Base-by-base conservation (phyloP, 1,140 invertebrate genomes). In the Dolichoris vasculosae region DNA sequence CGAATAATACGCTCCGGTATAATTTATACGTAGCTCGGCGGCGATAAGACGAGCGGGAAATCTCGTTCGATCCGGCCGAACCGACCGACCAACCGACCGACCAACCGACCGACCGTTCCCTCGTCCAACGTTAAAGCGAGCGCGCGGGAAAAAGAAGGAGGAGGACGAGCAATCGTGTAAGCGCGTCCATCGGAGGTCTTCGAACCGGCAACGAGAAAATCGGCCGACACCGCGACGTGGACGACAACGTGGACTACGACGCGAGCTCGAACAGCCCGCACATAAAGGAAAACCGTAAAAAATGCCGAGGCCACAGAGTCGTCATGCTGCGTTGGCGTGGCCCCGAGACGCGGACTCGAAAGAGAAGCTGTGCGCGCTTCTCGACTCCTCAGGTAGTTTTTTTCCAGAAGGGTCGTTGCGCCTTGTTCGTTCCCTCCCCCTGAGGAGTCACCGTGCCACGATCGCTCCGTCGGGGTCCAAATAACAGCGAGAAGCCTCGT, bases 331-430 rank as follows among this genome's bases (percentile, higher is more conserved):
- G 59, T 64, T 7, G 63, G n/a, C 15, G 63, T 67, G 2, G 59
- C 11, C 15, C 20, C 55, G 23, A 26, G 55, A 26, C 20, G 13
- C 0, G 35, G 20, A 30, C 26, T 26, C 40, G 43, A 46, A 43
- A 26, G 38, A 13, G 51, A 40, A 35, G 32, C 0, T 15, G 32
- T 43, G n/a, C 2, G 40, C 32, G 8, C 35, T 63, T 80, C 59
- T 80, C 26, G 17, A 77, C 75, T 76, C 43, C 23, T 30, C 78
- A 80, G 78, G 78, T 80, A 80, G 59, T 80, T 80, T 80, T 67
- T 80, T 80, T 55, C 20, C 35, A 43, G 8, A 26, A 43, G 40
- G 26, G 40, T 43, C 69, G 38, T 73, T 73, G 69, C 38, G 20
- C 69, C 23, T 20, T 26, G 38, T 6, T 9, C 38, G 0, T n/a